Base-by-base conservation (phyloP, 2,888 invertebrate genomes). In the Eumerus sabulonum region DNA sequence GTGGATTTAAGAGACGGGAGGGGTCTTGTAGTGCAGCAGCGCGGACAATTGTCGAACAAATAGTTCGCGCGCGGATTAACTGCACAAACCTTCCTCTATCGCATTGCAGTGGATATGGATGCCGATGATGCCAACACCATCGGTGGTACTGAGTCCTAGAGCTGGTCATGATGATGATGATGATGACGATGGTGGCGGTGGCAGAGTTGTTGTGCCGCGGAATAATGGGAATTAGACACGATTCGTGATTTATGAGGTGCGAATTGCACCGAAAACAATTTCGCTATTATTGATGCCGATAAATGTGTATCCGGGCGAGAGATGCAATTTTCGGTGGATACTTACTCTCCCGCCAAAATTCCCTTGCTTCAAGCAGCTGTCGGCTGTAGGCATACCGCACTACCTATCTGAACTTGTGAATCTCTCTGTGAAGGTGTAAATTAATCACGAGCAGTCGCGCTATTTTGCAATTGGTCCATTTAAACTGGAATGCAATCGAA, bases 211-310 rank as follows among this genome's bases (percentile, higher is more conserved):
- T 67, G 42, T 18, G 44, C 48, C 40, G 50, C 64, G 70, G 60
- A 81, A 79, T 82, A 81, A 84, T 85, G 83, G 82, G 83, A 84
- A 84, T 86, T 86, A 84, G 87, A 86, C 87, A 88, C 87, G 87
- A 86, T 86, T 88, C 85, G 85, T 86, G 88, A 87, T 87, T 87
- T 88, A 87, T 87, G 86, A 87, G 87, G 87, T 87, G 87, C 85
- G 86, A 87, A 87, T 87, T 87, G 86, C 85, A 86, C 85, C 85
- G 79, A 85, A 86, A 86, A 85, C 84, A 84, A 85, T 84, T 85
- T 84, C 81, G 81, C 74, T 81, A 76, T 81, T 81, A 81, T 81
- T 81, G 81, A 76, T 81, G 76, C 60, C 50, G 79, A 79, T 79
- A 79, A 79, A 68, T 79, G 74, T 79, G 54, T 45, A 60, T 40